Base-by-base conservation (phyloP, 2,888 invertebrate genomes). In the Drosophila subsilvestris region DNA sequence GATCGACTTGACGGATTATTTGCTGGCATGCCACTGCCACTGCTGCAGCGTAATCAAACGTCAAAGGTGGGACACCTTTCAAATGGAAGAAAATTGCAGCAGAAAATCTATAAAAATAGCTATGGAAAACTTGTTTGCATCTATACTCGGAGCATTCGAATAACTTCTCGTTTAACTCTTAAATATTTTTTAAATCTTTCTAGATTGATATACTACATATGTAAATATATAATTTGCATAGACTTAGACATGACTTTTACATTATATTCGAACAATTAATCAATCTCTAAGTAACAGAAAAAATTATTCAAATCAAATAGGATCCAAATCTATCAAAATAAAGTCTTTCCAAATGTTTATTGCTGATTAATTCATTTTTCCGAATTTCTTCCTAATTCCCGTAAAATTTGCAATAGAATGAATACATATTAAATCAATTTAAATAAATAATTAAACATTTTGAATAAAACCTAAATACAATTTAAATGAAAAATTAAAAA, bases 1-100 rank as follows among this genome's bases (percentile, higher is more conserved):
- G 91, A 91, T 90, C 89, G 90, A 86, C 80, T 89, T 91, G 91
- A 90, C 90, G 90, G 91, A 91, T 91, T 91, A 91, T 84, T 86
- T 78, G 86, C 80, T 85, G 89, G 88, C 90, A 90, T 90, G 91
- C 90, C 60, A 63, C 59, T 32, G 32, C 32, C 5, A 14, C 37
- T 37, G 37, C 14, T 37, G 37, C 37, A 37, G 37, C 37, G 14
- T 6, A 14, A 37, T 37, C 14, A 14, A 37, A 7, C 14, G 37
- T 37, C 37, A 37, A 37, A 0, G 14, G 25, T 25, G 4, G 7
- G n/a, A n/a, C 14, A 37, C 37, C 37, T 37, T 14, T 14, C 7
- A 7, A 37, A 37, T n/a, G 14, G 7, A 14, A 6, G 14, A 37
- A 37, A 37, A 14, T 37, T 14, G 6, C 14, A 37, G 37, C 37